Evolutionary conservation across 2,888 invertebrate species (phyloP).

Genomic region (Tetragnatha montana): DNA sequence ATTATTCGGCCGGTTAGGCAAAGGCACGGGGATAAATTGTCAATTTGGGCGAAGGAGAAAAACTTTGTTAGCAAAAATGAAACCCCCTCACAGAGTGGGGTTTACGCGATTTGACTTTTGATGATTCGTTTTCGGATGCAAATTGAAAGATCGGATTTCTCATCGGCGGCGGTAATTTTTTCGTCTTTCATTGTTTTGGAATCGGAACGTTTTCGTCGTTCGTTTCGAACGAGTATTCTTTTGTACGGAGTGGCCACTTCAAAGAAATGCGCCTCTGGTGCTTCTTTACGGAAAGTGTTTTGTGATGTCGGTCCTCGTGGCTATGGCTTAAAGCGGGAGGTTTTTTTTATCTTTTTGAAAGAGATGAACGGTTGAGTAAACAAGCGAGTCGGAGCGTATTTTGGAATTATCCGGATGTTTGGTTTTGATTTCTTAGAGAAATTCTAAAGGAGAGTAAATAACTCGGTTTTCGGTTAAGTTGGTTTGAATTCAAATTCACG

Average conservation of each 20-base stretch:
- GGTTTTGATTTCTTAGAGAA: no score
- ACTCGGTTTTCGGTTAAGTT: no score
- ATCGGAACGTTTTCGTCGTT: conserved; percentile 33
- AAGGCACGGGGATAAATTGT: conserved; percentile 62
- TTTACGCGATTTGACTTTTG: conserved; percentile 63
- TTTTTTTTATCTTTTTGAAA: no score
- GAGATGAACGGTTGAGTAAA: no score
- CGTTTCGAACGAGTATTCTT: conserved; percentile 13
- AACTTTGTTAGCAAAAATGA: conserved; percentile 58
- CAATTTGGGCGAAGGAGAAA: conserved; percentile 49
- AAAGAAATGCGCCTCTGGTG: conserved; percentile 25
- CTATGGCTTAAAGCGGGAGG: no score
- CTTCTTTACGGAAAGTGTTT: background rate
- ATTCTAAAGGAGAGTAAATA: no score
- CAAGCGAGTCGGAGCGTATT: no score
- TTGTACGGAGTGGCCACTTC: conserved; percentile 48
- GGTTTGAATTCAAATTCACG: no score
- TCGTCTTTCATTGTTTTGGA: conserved; percentile 42
- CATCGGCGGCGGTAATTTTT: conserved; percentile 42
- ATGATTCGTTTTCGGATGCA: conserved; percentile 66
- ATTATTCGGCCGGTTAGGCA: conserved; percentile 33
- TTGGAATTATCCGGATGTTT: no score
- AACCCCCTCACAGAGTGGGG: conserved; percentile 57
- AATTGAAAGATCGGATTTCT: conserved; percentile 66
- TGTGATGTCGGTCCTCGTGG: background rate